Evolutionary conservation across 2,888 invertebrate genomes (phyloP).

Genomic region (Gandaritis pyraliata): DNA sequence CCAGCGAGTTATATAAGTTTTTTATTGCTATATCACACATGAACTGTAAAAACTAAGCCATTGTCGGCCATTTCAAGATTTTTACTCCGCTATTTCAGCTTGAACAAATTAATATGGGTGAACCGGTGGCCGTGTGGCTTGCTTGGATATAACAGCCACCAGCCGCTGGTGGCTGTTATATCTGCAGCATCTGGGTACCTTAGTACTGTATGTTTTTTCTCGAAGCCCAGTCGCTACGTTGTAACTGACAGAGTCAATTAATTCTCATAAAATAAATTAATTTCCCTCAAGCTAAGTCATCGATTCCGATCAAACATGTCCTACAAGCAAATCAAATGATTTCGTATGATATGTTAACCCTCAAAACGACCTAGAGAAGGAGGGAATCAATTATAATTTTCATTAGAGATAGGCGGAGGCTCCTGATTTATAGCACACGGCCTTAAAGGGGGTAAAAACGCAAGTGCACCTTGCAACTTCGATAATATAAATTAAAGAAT

Average conservation of each 20-base stretch:
- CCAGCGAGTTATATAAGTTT: too few species aligned
- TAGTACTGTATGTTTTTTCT: too few species aligned
- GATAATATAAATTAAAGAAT: conserved; percentile 23
- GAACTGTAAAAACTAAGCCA: too few species aligned
- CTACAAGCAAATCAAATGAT: conserved; percentile 27
- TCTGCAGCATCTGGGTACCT: too few species aligned
- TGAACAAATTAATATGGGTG: too few species aligned
- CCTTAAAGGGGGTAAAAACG: conserved; percentile 29
- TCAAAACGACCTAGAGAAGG: conserved; percentile 45
- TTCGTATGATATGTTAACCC: conserved; percentile 25
- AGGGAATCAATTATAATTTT: conserved; percentile 70
- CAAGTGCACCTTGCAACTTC: conserved; percentile 39
- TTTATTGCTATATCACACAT: too few species aligned
- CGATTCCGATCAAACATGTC: conserved; percentile 20
- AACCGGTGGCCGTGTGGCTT: too few species aligned
- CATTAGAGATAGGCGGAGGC: conserved; percentile 66
- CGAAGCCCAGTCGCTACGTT: not conserved
- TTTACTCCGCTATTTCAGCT: too few species aligned
- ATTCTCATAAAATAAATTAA: conserved; percentile 2
- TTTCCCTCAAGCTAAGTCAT: conserved; percentile 8
- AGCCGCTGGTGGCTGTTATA: too few species aligned
- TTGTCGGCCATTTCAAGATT: too few species aligned
- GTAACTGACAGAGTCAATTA: conserved; percentile 10
- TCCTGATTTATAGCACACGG: conserved; percentile 52
- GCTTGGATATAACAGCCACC: too few species aligned